These are phyloP conservation scores for Isotomurus palustris DNA, from an alignment of 2,888 invertebrate genomes.

Conservation along the genomic window DNA sequence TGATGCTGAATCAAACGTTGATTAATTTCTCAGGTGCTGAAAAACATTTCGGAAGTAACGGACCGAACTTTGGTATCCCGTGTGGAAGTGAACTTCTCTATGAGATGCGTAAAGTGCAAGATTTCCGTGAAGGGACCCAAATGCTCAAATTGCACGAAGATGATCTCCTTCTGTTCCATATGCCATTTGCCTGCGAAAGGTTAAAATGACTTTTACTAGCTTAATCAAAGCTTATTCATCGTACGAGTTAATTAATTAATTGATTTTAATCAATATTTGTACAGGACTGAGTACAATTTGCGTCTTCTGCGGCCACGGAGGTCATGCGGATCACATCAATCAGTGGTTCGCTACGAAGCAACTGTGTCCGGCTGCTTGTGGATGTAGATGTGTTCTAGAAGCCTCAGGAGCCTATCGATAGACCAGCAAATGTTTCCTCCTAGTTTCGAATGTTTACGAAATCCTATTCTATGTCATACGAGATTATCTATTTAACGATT, in stretches of 20 bases:
- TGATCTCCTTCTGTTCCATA: constrained; percentile 73
- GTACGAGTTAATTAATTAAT: not conserved
- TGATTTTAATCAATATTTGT: constrained; percentile 18
- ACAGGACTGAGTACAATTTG: constrained; percentile 69
- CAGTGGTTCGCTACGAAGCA: constrained; percentile 74
- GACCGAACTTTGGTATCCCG: constrained; percentile 52
- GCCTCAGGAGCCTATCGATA: too few species aligned
- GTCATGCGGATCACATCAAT: constrained; percentile 77
- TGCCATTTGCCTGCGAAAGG: constrained; percentile 82
- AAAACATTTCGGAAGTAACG: constrained; percentile 54
- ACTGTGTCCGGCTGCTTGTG: constrained; percentile 86
- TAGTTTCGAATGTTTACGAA: too few species aligned
- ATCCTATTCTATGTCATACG: too few species aligned
- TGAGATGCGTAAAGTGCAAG: constrained; percentile 67
- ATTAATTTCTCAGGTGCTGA: constrained; percentile 57
- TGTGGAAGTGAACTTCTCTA: constrained; percentile 67
- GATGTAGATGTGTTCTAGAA: constrained; percentile 78
- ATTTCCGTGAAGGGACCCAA: constrained; percentile 61
- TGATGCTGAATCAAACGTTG: not conserved
- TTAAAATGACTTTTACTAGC: constrained; percentile 43
- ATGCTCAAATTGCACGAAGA: constrained; percentile 64
- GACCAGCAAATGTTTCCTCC: too few species aligned
- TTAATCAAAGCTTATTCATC: not conserved
- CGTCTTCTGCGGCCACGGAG: constrained; percentile 86
- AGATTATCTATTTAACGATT: too few species aligned